A percentile compares a stretch with the other conserved stretches of the same genome.
Conservation (phyloP, 23 tunicate species). For the Halocynthia aurantium region DNA sequence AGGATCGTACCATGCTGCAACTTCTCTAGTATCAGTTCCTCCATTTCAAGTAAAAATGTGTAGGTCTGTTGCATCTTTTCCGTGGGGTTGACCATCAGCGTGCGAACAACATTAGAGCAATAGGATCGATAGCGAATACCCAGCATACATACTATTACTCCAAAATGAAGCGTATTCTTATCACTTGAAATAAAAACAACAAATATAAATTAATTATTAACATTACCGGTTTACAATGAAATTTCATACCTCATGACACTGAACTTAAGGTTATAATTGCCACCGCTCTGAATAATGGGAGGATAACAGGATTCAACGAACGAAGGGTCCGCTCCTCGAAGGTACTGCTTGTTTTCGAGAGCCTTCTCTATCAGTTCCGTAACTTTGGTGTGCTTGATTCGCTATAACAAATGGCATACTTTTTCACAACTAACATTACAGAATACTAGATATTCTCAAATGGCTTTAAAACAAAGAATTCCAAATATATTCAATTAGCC, state of each 20-base stretch:
- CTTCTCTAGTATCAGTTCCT: slow-evolving; percentile 67
- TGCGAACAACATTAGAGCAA: slow-evolving; percentile 93
- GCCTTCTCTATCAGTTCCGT: slow-evolving; percentile 81
- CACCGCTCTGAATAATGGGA: slow-evolving; percentile 95
- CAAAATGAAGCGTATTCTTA: slow-evolving; percentile 86
- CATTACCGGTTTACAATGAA: neutral
- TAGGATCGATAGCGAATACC: slow-evolving; percentile 90
- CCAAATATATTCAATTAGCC: too few relatives aligned
- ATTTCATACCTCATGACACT: slow-evolving; percentile 53
- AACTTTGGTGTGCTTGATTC: slow-evolving; percentile 85
- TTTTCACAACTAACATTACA: too few relatives aligned
- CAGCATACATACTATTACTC: slow-evolving; percentile 87
- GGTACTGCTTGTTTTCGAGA: slow-evolving; percentile 59
- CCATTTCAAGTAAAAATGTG: slow-evolving; percentile 63
- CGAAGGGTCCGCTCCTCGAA: slow-evolving; percentile 80
- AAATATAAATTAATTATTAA: neutral
- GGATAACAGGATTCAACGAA: slow-evolving; percentile 94
- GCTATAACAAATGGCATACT: slow-evolving; percentile 8
- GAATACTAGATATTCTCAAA: too few relatives aligned
- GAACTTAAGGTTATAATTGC: slow-evolving; percentile 71
- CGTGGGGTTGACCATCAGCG: slow-evolving; percentile 90
- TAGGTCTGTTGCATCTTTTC: slow-evolving; percentile 82
- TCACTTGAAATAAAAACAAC: slow-evolving; percentile 27
- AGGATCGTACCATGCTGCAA: slow-evolving; percentile 54
- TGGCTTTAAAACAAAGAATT: too few relatives aligned